phyloP scores from a whole-genome alignment of 2,888 invertebrate species.

The Tipula helvola region DNA sequence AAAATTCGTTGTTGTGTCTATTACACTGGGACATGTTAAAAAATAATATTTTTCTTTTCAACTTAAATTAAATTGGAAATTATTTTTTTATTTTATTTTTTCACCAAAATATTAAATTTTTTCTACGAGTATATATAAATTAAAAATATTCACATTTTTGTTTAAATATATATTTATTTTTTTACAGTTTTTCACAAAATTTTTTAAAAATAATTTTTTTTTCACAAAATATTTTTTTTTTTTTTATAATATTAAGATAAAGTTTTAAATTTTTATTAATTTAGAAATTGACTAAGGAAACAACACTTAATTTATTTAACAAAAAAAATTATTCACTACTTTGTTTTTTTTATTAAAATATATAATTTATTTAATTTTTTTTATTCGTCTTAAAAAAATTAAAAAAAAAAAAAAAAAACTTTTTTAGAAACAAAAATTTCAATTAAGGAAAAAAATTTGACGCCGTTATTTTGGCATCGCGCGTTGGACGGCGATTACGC shows the following conservation, averaged over 20 bases:
- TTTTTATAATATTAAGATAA: not conserved
- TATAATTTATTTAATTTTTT: slow-evolving; percentile 11
- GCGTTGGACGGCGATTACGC: slow-evolving; percentile 20
- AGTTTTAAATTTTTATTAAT: not conserved
- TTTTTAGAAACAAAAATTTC: not conserved
- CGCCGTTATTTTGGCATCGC: slow-evolving; percentile 19
- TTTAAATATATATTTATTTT: not conserved
- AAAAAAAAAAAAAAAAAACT: not conserved
- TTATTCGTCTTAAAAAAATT: slow-evolving; percentile 12
- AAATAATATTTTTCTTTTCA: not conserved
- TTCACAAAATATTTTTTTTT: not conserved
- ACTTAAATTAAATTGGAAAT: not conserved
- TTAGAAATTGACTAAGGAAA: not conserved
- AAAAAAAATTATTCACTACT: not conserved
- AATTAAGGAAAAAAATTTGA: slow-evolving; percentile 16
- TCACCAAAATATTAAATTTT: not conserved
- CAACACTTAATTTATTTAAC: not conserved
- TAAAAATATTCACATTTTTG: not conserved
- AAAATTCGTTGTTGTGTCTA: slow-evolving; percentile 8
- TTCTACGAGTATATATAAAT: not conserved
- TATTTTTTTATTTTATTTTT: not conserved
- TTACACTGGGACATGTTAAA: not conserved
- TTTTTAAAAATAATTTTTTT: not conserved
- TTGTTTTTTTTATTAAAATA: slow-evolving; percentile 5
- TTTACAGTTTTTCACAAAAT: not conserved